Base-by-base conservation (phyloP, 2,797 vertebrate species). In the Chrosomus eos region DNA sequence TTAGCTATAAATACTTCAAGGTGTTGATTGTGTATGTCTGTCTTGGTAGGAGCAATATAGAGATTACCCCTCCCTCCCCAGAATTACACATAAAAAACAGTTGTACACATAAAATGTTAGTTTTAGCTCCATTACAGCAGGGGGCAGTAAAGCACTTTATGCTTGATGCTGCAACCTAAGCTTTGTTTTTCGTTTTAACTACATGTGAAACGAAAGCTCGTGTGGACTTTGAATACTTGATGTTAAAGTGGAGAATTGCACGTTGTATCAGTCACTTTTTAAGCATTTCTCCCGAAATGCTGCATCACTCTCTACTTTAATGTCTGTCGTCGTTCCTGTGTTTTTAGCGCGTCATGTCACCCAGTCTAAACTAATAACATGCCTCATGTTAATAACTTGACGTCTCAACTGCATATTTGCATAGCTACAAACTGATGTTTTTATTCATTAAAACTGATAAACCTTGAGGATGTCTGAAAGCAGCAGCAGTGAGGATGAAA, bases 401-500 rank as follows among this genome's bases (percentile, higher is more conserved):
- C 7, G 11, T 23, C 1, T 55, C 55, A 55, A 28, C 8, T 3
- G 53, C 18, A 26, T 45, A 58, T 23, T 16, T 14, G 5, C 3
- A 70, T 26, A 16, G 38, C 38, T 16, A 18, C 40, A 7, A 58
- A 26, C 53, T 3, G 9, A 45, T 58, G 1, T 10, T 55, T 23
- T n/a, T 76, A 11, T 23, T 4, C 6, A 18, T 68, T 36, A 2
- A 48, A 73, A 51, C 28, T 7, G 21, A 21, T 38, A 8, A 7
- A 13, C 33, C 0, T 45, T 5, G 26, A 51, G 1, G 33, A 84
- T 84, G 82, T 71, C 64, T 45, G 84, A 74, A 18, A 74, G 80
- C 70, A 94, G 79, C 74, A 94, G 93, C 28, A 92, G 92, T 4
- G 95, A 95, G 36, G 93, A 95, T 5, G 95, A 94, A 43, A 89